phyloP scores from a whole-genome alignment of 2,888 invertebrate genomes.

The Neoaliturus tenellus region DNA sequence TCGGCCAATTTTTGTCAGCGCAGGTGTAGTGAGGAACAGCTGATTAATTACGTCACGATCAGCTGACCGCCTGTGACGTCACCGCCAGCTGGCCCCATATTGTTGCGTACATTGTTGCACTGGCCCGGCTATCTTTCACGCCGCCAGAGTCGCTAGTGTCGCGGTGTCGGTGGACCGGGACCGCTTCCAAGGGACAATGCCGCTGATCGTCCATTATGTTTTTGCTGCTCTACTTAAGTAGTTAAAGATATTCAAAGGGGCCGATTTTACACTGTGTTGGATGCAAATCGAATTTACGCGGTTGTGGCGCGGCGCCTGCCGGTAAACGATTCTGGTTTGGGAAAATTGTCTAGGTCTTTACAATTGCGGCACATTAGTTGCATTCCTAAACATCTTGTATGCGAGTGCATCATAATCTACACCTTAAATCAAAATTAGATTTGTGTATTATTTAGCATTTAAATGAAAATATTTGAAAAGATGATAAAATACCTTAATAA shows the following conservation, averaged over 20 bases:
- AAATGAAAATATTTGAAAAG: too few species aligned
- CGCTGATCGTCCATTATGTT: conserved; percentile 33
- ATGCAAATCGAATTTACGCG: conserved; percentile 43
- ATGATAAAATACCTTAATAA: too few species aligned
- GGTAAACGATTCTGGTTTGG: too few species aligned
- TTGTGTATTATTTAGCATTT: too few species aligned
- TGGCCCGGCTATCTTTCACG: neutral
- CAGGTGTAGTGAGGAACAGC: too few species aligned
- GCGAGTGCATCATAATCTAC: too few species aligned
- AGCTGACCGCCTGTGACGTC: neutral
- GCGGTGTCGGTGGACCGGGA: neutral
- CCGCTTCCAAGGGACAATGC: neutral
- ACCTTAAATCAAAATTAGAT: too few species aligned
- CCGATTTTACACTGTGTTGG: conserved; percentile 47
- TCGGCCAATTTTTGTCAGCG: too few species aligned
- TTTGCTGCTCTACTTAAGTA: conserved; percentile 42
- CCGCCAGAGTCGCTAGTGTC: neutral
- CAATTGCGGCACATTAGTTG: too few species aligned
- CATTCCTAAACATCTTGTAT: too few species aligned
- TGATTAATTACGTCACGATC: neutral
- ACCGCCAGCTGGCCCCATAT: neutral
- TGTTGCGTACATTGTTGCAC: neutral
- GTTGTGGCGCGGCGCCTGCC: neutral
- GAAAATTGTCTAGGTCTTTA: too few species aligned
- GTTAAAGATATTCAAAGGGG: conserved; percentile 44